Evolutionary conservation across 2,113 vertebrate species (phyloP).

Genomic region (Petrocephalus microphthalmus): DNA sequence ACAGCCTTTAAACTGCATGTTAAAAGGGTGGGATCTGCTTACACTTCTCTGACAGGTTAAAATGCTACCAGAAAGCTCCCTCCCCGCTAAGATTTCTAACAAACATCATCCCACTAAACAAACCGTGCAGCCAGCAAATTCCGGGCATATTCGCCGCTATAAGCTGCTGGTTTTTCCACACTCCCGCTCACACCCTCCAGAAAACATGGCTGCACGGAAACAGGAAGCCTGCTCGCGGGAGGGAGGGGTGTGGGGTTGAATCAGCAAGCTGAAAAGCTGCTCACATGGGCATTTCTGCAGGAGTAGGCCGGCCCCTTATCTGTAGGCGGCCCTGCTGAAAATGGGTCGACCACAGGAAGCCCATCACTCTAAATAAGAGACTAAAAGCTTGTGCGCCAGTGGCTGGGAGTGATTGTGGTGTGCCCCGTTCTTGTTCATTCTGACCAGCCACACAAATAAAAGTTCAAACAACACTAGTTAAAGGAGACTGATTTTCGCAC

Average conservation of each 20-base stretch:
- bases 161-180: background rate
- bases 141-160: conserved; percentile 10
- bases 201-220: conserved; percentile 6
- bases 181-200: conserved; percentile 15
- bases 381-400: background rate
- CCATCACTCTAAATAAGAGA: background rate
- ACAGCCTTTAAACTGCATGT: background rate
- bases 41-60: background rate
- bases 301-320: background rate
- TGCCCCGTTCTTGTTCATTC: background rate
- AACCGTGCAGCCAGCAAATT: conserved; percentile 20
- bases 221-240: conserved; percentile 19
- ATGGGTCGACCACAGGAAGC: too few species aligned
- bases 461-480: background rate
- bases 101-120: conserved; percentile 32
- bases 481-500: background rate
- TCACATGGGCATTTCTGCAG: background rate
- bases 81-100: background rate
- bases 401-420: background rate
- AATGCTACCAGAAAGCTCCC: conserved; percentile 6
- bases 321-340: background rate
- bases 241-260: background rate
- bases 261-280: conserved; percentile 7
- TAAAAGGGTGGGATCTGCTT: background rate
- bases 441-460: background rate